These are phyloP conservation scores for Desmodus rotundus DNA, from an alignment of 2,113 vertebrate genomes.

Conservation along the genomic window DNA sequence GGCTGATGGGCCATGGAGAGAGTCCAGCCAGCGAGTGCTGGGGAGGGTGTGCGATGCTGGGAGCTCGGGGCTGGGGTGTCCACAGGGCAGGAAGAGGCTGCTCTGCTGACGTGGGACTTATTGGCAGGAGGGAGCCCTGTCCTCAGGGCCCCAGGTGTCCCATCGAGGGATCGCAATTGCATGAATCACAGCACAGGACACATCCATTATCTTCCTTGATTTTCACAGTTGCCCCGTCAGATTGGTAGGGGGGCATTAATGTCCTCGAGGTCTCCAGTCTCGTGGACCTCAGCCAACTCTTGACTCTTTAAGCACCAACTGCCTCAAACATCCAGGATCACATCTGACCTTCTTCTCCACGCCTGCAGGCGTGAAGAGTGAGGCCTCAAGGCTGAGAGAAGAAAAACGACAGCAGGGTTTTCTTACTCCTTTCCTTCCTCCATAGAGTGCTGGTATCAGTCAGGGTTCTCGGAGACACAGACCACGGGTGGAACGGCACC, in stretches of 20 bases:
- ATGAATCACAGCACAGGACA: not conserved
- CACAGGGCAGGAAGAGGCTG: accelerated
- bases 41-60: accelerated
- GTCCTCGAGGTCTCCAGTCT: not conserved
- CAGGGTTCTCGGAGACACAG: too few species aligned
- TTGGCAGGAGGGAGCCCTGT: not conserved
- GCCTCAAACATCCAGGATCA: accelerated
- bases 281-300: not conserved
- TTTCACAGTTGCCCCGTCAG: not conserved
- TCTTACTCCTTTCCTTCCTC: not conserved
- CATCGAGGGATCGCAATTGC: not conserved
- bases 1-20: accelerated
- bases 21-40: too few species aligned
- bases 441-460: not conserved
- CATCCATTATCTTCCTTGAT: not conserved
- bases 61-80: accelerated
- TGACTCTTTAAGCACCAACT: not conserved
- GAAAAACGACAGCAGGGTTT: not conserved
- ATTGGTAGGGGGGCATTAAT: not conserved
- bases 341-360: not conserved
- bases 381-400: not conserved
- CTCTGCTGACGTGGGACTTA: not conserved
- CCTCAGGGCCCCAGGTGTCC: not conserved
- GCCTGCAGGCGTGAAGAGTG: not conserved
- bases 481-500: not conserved